Evolutionary conservation across 1,140 invertebrate genomes (phyloP).

Genomic region (Eupeodes corollae): DNA sequence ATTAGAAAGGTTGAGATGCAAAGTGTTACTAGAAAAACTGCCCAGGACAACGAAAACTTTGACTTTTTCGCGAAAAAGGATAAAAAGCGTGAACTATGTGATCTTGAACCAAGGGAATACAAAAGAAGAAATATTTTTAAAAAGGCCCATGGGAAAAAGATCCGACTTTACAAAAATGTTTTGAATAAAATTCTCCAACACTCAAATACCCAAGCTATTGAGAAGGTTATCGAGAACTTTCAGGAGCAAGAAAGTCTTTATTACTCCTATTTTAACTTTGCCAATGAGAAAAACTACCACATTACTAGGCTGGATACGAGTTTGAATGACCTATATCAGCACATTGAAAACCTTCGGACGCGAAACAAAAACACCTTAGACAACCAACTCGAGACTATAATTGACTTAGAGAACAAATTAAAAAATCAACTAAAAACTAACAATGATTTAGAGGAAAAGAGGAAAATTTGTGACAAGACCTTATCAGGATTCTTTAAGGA

Average conservation of each 20-base stretch:
- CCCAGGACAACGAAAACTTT: constrained; percentile 22
- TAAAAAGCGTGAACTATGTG: constrained; percentile 17
- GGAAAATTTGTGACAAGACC: constrained; percentile 2
- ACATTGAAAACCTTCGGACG: constrained; percentile 21
- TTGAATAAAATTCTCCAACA: constrained; percentile 26
- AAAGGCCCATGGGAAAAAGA: constrained; percentile 21
- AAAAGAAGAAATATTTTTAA: constrained; percentile 21
- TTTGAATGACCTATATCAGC: constrained; percentile 24
- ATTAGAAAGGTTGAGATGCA: constrained; percentile 21
- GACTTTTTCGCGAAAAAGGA: constrained; percentile 27
- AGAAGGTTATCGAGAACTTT: constrained; percentile 27
- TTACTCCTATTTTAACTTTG: constrained; percentile 32
- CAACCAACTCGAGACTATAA: constrained; percentile 18
- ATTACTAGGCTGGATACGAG: constrained; percentile 27
- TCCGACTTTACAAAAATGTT: constrained; percentile 25
- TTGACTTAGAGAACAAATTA: constrained; percentile 14
- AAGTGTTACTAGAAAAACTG: constrained; percentile 27
- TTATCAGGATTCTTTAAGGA: constrained; percentile 5
- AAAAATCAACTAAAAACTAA: constrained; percentile 16
- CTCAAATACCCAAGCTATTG: constrained; percentile 15
- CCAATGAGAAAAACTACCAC: constrained; percentile 30
- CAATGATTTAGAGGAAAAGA: constrained; percentile 11
- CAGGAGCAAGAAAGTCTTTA: constrained; percentile 27
- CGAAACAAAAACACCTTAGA: constrained; percentile 18
- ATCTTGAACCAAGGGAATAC: constrained; percentile 25